Evolutionary conservation across 2,113 vertebrate genomes (phyloP).

Genomic region (Suricata suricatta): DNA sequence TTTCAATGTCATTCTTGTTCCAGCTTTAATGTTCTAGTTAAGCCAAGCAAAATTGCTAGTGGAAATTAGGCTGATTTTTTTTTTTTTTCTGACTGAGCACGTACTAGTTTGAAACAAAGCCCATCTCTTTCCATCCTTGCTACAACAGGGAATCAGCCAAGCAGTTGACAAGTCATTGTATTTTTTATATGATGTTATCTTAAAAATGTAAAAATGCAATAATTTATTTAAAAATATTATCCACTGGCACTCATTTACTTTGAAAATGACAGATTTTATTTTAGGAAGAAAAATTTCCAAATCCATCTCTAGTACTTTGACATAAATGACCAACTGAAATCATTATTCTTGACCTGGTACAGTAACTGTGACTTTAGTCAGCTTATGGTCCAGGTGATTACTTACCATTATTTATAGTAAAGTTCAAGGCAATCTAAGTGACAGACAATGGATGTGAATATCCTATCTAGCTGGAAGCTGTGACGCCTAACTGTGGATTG

Average conservation of each 20-base stretch:
- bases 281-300: conserved; percentile 1
- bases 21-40: conserved; percentile 25
- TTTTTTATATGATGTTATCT: not conserved
- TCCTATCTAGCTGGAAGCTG: not conserved
- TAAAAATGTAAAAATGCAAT: not conserved
- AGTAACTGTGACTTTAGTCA: not conserved
- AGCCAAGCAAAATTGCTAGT: not conserved
- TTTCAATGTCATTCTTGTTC: conserved; percentile 40
- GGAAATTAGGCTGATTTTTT: not conserved
- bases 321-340: not conserved
- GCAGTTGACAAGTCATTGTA: not conserved
- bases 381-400: not conserved
- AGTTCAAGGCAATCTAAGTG: not conserved
- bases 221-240: not conserved
- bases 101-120: conserved; percentile 39
- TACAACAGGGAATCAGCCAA: not conserved
- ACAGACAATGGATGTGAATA: not conserved
- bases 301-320: not conserved
- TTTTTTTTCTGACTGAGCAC: not conserved
- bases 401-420: not conserved
- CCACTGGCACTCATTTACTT: not conserved
- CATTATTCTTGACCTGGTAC: not conserved
- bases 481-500: too few relatives aligned
- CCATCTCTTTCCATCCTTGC: not conserved
- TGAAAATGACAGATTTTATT: not conserved